A percentile compares a stretch with the other conserved stretches of the same genome.
Evolutionary conservation across 1,140 invertebrate genomes (phyloP).

Genomic region (Potamilus streckersoni): DNA sequence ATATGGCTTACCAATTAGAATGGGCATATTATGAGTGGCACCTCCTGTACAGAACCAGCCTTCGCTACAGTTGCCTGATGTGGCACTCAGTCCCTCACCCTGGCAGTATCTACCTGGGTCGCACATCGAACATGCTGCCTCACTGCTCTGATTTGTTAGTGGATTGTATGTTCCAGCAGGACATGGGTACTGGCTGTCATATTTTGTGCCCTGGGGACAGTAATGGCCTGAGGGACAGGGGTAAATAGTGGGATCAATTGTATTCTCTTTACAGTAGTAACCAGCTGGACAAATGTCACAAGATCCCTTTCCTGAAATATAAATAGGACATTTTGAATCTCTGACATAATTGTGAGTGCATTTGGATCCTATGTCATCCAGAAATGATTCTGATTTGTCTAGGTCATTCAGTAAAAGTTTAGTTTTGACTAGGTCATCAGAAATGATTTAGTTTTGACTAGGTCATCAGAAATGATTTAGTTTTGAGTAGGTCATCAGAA

Average conservation of each 20-base stretch:
- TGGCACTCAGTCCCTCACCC: constrained; percentile 38
- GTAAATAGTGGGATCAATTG: constrained; percentile 35
- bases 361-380: background rate
- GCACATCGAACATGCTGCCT: constrained; percentile 50
- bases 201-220: constrained; percentile 55
- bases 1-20: constrained; percentile 48
- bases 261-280: constrained; percentile 54
- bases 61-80: constrained; percentile 53
- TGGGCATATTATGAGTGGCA: constrained; percentile 45
- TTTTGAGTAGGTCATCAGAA: no score
- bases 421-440: no score
- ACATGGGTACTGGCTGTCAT: constrained; percentile 53
- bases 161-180: constrained; percentile 58
- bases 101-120: constrained; percentile 58
- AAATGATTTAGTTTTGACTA: background rate
- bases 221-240: constrained; percentile 56
- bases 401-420: no score
- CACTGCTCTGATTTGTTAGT: constrained; percentile 29
- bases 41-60: constrained; percentile 64
- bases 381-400: background rate
- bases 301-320: constrained; percentile 39
- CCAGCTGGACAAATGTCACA: constrained; percentile 57
- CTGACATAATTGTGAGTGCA: background rate
- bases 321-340: constrained; percentile 4
- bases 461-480: no score